Evolutionary conservation across 2,888 invertebrate genomes (phyloP).

Genomic region (Thelaira solivaga): DNA sequence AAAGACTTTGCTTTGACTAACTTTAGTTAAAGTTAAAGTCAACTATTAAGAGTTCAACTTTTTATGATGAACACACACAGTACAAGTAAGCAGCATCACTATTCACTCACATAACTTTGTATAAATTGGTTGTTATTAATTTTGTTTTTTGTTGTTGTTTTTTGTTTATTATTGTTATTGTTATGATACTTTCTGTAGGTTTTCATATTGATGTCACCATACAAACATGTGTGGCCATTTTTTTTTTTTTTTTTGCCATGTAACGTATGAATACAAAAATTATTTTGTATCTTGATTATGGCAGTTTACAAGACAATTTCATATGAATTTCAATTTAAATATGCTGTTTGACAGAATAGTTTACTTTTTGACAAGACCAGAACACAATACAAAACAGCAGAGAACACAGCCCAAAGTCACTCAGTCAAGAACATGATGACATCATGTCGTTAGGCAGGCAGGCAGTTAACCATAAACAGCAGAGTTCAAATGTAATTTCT

Average conservation of each 20-base stretch:
- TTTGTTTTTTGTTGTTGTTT: constrained; percentile 3
- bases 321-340: constrained; percentile 54
- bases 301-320: constrained; percentile 51
- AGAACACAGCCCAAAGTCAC: neutral
- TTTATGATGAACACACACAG: neutral
- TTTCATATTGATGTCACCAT: constrained; percentile 44
- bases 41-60: neutral
- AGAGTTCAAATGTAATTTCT: constrained; percentile 39
- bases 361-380: constrained; percentile 20
- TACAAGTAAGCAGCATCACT: neutral
- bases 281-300: constrained; percentile 56
- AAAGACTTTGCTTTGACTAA: neutral
- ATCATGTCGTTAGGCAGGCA: no score
- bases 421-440: no score
- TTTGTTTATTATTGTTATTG: constrained; percentile 48
- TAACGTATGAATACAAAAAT: constrained; percentile 33
- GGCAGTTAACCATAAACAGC: neutral
- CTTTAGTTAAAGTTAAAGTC: neutral
- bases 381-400: neutral
- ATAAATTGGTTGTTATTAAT: constrained; percentile 49
- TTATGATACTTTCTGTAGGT: constrained; percentile 14
- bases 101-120: neutral
- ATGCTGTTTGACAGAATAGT: constrained; percentile 57
- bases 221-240: no score
- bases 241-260: no score